A percentile compares a stretch with the other conserved stretches of the same genome.
These are phyloP conservation scores for Notechis scutatus DNA, from an alignment of 2,113 vertebrate genomes.

Conservation along the genomic window DNA sequence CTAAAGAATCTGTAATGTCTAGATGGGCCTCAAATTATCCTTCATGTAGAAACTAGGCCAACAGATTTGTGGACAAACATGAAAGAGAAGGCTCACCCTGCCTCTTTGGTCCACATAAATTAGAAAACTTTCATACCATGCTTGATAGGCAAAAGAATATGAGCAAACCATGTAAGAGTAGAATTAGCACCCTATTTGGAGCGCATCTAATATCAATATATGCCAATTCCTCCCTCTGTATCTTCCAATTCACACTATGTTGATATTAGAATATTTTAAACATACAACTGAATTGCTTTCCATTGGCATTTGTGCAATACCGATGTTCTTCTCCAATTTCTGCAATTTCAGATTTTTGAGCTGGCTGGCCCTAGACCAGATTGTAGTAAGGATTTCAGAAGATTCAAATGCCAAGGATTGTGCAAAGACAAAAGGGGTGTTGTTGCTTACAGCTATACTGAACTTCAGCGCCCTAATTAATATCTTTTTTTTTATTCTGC, in stretches of 20 bases:
- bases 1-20: neutral
- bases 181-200: neutral
- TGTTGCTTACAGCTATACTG: neutral
- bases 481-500: neutral
- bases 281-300: neutral
- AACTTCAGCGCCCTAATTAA: neutral
- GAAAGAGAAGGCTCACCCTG: neutral
- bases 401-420: neutral
- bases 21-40: neutral
- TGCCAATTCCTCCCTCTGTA: neutral
- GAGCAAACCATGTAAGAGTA: neutral
- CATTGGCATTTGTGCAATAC: neutral
- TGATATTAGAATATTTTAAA: neutral
- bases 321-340: neutral
- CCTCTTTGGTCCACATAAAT: neutral
- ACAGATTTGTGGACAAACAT: neutral
- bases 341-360: neutral
- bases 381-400: neutral
- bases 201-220: neutral
- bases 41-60: neutral
- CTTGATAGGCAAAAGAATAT: neutral
- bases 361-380: neutral
- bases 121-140: neutral
- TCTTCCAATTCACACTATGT: neutral
- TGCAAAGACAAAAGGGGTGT: neutral